Conservation (phyloP, 2,113 vertebrate genomes). For the Regulus satrapa region DNA sequence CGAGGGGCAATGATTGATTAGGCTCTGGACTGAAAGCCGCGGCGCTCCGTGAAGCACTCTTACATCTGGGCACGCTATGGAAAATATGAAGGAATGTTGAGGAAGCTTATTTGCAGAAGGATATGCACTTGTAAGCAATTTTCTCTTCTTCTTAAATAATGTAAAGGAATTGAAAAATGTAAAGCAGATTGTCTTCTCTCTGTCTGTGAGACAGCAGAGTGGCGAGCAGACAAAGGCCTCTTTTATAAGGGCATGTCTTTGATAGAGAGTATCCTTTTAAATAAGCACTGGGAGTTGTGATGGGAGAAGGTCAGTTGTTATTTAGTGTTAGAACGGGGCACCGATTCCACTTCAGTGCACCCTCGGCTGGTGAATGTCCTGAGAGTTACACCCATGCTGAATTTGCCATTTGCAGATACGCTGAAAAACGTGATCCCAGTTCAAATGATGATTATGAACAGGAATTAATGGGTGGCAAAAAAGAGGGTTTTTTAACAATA, state of each 20-base stretch:
- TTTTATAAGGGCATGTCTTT: constrained; percentile 20
- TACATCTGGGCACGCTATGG: constrained; percentile 50
- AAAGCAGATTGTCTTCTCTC: neutral
- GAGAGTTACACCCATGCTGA: constrained; percentile 20
- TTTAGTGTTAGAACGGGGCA: neutral
- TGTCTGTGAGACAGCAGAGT: neutral
- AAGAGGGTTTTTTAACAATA: neutral
- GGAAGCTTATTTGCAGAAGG: constrained; percentile 80
- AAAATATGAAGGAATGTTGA: constrained; percentile 77
- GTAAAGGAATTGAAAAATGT: neutral
- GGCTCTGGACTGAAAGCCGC: constrained; percentile 14
- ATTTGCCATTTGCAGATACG: neutral
- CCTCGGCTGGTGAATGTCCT: neutral
- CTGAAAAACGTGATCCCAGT: neutral
- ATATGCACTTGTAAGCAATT: constrained; percentile 78
- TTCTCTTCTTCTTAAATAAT: neutral
- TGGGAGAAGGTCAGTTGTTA: neutral
- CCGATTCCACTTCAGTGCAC: neutral
- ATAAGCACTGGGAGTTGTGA: neutral
- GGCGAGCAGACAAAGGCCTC: constrained; percentile 42
- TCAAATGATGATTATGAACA: neutral
- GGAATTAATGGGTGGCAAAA: neutral
- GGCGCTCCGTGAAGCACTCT: constrained; percentile 21
- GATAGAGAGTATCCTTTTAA: neutral
- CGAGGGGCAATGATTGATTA: constrained; percentile 47